Evolutionary conservation across 2,797 vertebrate species (phyloP), one percentile per base, ranked within the genome.

Genomic region (Argya squamiceps): DNA sequence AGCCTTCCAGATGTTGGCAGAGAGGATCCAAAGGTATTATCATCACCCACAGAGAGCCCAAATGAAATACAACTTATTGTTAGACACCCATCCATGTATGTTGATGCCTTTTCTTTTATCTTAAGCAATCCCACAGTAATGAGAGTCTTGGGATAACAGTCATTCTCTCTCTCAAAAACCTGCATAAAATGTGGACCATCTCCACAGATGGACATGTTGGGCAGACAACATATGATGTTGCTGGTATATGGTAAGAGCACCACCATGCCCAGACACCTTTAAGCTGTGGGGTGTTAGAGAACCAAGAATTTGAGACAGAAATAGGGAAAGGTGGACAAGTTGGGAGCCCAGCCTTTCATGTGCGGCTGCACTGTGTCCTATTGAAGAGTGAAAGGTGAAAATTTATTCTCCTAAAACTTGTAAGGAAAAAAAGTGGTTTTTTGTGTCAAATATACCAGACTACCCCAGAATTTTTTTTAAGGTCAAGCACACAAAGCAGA

Each of bases 261-360:
- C 1, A 0, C 20, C 5, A 12, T 1, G 2, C 6, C 27, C 26
- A 36, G 26, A n/a, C 7, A 36, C 21, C 1, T 1, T 12, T 20
- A 50, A 44, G 18, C 14, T 23, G 11, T 6, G 3, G 11, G 7
- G 3, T 82, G 37, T 19, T 15, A 43, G 39, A 67, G 9, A 32
- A 63, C 10, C 10, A 59, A 63, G 58, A 19, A 14, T 34, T 16
- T 58, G 39, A 16, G n/a, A 67, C 10, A 71, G n/a, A 14, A 75
- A 26, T 3, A 68, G 10, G 26, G 34, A 78, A 91, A 81, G 3
- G 9, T 24, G 10, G 49, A 39, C 19, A 14, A 68, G 3, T 1
- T 60, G 30, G 8, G 19, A 91, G 20, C 9, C 49, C 36, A 56
- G 47, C 3, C 17, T 67, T 69, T 77, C 12, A 15, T 5, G 4